These are phyloP conservation scores for Nettapus auritus DNA, from an alignment of 2,113 vertebrate genomes.

Conservation along the genomic window DNA sequence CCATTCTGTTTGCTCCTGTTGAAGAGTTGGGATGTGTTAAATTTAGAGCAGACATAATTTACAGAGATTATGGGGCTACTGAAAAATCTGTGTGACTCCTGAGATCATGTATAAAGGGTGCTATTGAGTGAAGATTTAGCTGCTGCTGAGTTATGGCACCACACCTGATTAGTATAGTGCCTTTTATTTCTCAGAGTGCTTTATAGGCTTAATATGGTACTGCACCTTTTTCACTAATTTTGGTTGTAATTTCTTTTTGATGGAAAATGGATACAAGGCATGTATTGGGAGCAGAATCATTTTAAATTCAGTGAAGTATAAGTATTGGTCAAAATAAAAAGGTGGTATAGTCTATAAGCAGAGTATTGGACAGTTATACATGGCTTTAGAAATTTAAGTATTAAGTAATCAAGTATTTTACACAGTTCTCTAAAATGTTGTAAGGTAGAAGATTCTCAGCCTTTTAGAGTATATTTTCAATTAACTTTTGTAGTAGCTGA, in stretches of 20 bases:
- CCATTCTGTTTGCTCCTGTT: neutral
- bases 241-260: neutral
- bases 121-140: neutral
- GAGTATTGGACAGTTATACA: neutral
- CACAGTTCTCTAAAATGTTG: neutral
- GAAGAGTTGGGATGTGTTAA: neutral
- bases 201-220: neutral
- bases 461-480: neutral
- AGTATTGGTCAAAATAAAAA: neutral
- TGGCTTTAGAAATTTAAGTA: neutral
- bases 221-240: neutral
- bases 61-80: neutral
- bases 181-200: neutral
- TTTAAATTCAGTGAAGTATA: neutral
- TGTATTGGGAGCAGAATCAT: neutral
- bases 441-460: neutral
- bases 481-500: neutral
- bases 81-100: neutral
- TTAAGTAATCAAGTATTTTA: neutral
- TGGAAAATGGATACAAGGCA: neutral
- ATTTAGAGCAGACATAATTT: neutral
- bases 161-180: neutral
- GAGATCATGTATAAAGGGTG: neutral
- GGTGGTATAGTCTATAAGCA: neutral
- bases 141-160: neutral